Conservation (phyloP, 2,797 vertebrate genomes). For the Cryptoprocta ferox region DNA sequence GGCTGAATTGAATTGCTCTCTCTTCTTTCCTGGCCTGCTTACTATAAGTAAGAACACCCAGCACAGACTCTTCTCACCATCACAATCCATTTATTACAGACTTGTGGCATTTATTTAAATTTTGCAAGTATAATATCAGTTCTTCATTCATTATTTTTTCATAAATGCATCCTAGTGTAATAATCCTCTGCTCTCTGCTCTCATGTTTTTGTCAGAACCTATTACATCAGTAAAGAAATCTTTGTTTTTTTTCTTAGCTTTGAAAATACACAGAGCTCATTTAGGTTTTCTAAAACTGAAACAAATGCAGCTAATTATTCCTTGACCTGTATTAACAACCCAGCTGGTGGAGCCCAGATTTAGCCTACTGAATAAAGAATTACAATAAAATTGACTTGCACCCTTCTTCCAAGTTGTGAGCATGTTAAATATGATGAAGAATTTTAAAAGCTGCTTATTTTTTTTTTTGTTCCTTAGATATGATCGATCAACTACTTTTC, state of each 20-base stretch:
- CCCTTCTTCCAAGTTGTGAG: constrained; percentile 41
- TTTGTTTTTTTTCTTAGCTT: constrained; percentile 52
- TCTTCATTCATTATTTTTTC: constrained; percentile 39
- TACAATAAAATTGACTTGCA: constrained; percentile 59
- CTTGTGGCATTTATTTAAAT: constrained; percentile 34
- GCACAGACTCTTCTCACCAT: background rate
- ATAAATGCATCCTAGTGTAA: constrained; percentile 21
- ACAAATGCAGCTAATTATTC: constrained; percentile 71
- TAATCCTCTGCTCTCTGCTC: background rate
- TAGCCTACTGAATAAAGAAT: constrained; percentile 33
- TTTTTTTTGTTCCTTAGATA: constrained; percentile 35
- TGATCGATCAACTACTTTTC: constrained; percentile 33
- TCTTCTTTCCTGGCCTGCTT: background rate
- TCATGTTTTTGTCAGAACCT: constrained; percentile 72
- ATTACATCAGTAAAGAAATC: constrained; percentile 61
- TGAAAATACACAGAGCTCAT: constrained; percentile 3
- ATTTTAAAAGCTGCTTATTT: constrained; percentile 50
- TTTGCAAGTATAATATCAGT: constrained; percentile 39
- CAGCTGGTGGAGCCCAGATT: constrained; percentile 13
- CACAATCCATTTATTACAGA: constrained; percentile 1
- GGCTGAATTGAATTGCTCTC: background rate
- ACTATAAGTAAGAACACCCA: background rate
- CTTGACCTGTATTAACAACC: constrained; percentile 72
- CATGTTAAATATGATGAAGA: constrained; percentile 42
- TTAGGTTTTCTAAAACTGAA: constrained; percentile 31